Base-by-base conservation (phyloP, 1,140 invertebrate species). In the Drosophila nasuta region DNA sequence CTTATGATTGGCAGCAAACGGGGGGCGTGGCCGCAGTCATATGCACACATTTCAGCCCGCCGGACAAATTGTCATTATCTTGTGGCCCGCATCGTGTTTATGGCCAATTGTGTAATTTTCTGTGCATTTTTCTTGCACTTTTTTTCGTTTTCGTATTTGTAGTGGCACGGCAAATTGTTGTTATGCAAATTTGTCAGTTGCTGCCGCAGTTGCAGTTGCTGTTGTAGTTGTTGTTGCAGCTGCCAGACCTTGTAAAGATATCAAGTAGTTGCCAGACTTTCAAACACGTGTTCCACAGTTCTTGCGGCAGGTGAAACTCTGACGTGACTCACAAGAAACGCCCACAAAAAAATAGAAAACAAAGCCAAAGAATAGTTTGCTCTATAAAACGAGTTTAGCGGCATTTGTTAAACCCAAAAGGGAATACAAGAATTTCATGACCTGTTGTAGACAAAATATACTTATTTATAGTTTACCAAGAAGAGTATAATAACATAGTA, bases 31-130 rank as follows among this genome's bases (percentile, higher is more conserved):
- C 57, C n/a, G 28, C 17, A 56, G 5, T 5, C 52, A 57, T 43
- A 30, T 38, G 35, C 2, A 65, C 4, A 54, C 25, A 65, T 43
- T 25, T 54, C 30, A 65, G 70, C 57, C 59, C 54, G 56, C 56
- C 62, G 57, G 72, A 72, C 59, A 72, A 82, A 82, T 85, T 87
- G 79, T 82, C 79, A 82, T 87, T 85, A 85, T 74, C 63, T 54
- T 28, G 20, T 10, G 6, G 46, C 33, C 56, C 49, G 38, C 64
- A 75, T 65, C 64, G 75, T 87, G 81, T 87, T 86, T 86, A 86
- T 81, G 66, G 75, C 75, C 77, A 86, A 86, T 86, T 86, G 82
- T 88, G 82, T 82, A 87, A 87, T 87, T 87, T 75, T 87, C 70
- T 81, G 77, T 69, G 67, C 68, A 52, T 82, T 79, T 82, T 82